Evolutionary conservation across 92 coral and sea anemone genomes (phyloP).

Genomic region (Paragorgia papillata): DNA sequence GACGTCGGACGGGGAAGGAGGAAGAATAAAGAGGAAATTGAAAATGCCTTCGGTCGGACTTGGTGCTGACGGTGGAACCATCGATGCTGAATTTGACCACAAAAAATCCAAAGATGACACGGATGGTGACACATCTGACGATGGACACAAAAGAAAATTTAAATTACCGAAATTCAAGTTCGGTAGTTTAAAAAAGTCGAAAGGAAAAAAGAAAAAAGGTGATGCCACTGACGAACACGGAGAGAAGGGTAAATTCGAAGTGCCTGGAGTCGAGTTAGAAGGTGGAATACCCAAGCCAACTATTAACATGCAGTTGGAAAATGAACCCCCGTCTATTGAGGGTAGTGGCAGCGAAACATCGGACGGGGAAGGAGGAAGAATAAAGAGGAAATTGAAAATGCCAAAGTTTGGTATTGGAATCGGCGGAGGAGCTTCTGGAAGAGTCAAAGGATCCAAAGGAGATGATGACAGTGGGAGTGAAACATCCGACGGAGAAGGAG

Average conservation of each 20-base stretch:
- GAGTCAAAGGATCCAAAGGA: neutral
- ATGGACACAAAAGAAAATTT: neutral
- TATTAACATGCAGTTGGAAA: neutral
- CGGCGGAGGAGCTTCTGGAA: conserved; percentile 1
- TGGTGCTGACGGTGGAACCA: neutral
- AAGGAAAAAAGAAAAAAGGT: conserved; percentile 6
- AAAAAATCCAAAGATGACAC: neutral
- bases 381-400: conserved; percentile 17
- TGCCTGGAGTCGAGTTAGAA: neutral
- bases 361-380: conserved; percentile 24
- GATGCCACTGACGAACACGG: conserved; percentile 5
- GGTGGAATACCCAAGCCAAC: neutral
- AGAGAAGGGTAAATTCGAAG: neutral
- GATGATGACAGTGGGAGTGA: conserved; percentile 5
- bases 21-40: neutral
- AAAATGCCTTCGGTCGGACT: neutral
- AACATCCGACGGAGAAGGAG: conserved; percentile 35
- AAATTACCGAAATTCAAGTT: neutral
- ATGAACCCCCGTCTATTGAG: neutral
- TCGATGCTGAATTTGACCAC: neutral
- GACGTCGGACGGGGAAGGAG: no score
- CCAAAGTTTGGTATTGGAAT: conserved; percentile 9
- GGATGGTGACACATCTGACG: neutral
- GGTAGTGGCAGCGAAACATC: conserved; percentile 28
- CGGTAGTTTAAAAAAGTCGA: conserved; percentile 4